Evolutionary conservation across 2,888 invertebrate species (phyloP).

Genomic region (Dryomyza anilis): DNA sequence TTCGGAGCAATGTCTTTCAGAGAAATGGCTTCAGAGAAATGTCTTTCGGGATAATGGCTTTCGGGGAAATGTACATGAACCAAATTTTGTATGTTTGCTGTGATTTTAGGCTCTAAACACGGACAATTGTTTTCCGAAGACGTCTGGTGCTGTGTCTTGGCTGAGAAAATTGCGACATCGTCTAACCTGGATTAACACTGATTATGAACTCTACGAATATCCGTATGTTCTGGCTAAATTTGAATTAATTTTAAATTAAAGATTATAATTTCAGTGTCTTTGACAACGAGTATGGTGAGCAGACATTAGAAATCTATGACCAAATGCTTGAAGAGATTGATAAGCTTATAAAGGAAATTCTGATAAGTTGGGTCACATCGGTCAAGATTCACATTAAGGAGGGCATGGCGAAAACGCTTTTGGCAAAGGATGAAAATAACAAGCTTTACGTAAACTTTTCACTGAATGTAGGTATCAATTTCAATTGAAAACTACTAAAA

Average conservation of each 20-base stretch:
- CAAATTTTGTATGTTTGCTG: too few relatives aligned
- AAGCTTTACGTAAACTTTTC: constrained; percentile 72
- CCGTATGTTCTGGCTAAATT: constrained; percentile 61
- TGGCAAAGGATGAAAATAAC: constrained; percentile 56
- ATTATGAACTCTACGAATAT: constrained; percentile 70
- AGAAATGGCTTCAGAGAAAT: not conserved
- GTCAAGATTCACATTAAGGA: constrained; percentile 70
- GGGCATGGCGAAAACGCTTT: constrained; percentile 69
- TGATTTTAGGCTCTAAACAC: constrained; percentile 65
- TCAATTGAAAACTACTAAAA: not conserved
- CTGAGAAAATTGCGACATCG: constrained; percentile 70
- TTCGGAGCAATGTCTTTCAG: not conserved
- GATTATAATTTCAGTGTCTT: constrained; percentile 61
- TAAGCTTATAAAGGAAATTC: constrained; percentile 67
- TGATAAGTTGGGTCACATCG: constrained; percentile 71
- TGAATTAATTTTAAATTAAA: not conserved
- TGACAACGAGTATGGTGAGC: constrained; percentile 63
- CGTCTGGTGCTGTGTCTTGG: constrained; percentile 77
- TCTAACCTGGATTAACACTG: constrained; percentile 67
- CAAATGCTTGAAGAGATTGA: constrained; percentile 72
- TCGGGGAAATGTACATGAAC: too few relatives aligned
- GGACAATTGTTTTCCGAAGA: constrained; percentile 75
- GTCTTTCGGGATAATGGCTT: too few relatives aligned
- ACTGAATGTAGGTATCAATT: constrained; percentile 35
- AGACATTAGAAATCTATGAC: constrained; percentile 61